Evolutionary conservation across 2,113 vertebrate species (phyloP).

Genomic region (Felis catus): F.catus_Fca126_mat1.0 CM031411.1:109412001-109412500

Average conservation of each 20-base stretch:
- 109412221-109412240: background rate
- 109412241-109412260: background rate
- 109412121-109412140: background rate
- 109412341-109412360: background rate
- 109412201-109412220: background rate
- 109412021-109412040: background rate
- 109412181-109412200: background rate
- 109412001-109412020: too few relatives aligned
- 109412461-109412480: background rate
- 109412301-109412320: background rate
- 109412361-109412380: background rate
- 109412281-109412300: background rate
- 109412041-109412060: background rate
- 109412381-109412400: background rate
- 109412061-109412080: background rate
- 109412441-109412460: background rate
- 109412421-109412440: background rate
- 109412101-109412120: background rate
- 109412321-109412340: background rate
- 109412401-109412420: background rate
- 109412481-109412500: background rate
- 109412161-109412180: background rate
- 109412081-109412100: background rate
- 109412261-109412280: background rate
- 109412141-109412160: background rate